These are phyloP conservation scores for Salvator merianae DNA, from an alignment of 2,113 vertebrate species.

Conservation along the genomic window DNA sequence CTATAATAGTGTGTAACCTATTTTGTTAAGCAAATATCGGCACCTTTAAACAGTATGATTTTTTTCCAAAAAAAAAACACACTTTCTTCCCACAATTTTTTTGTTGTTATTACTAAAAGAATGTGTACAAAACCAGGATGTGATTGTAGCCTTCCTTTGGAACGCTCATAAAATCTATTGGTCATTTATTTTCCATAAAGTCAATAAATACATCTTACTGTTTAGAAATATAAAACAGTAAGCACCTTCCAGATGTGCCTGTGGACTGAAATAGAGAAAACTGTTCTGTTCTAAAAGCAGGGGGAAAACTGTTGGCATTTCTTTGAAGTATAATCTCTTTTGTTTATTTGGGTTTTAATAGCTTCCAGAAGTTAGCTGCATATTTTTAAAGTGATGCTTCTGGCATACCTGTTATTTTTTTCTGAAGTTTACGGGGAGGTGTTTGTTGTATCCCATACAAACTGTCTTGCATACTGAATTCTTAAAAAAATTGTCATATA, in stretches of 20 bases:
- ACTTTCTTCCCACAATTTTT: slow-evolving; percentile 65
- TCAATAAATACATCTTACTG: slow-evolving; percentile 89
- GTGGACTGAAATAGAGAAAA: slow-evolving; percentile 81
- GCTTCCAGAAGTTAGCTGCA: slow-evolving; percentile 85
- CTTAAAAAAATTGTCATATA: slow-evolving; percentile 67
- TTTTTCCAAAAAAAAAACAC: not conserved
- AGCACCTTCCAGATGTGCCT: slow-evolving; percentile 88
- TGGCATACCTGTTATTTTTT: slow-evolving; percentile 71
- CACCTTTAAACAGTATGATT: slow-evolving; percentile 35
- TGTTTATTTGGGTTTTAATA: slow-evolving; percentile 87
- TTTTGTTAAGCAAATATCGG: slow-evolving; percentile 47
- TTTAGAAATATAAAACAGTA: slow-evolving; percentile 82
- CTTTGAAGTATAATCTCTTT: slow-evolving; percentile 88
- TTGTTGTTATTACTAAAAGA: slow-evolving; percentile 65
- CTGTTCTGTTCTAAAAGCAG: slow-evolving; percentile 82
- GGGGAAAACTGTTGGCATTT: slow-evolving; percentile 85
- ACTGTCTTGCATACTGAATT: not conserved
- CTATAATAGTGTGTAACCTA: not conserved
- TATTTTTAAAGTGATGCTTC: slow-evolving; percentile 84
- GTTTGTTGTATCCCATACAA: slow-evolving; percentile 7
- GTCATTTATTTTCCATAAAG: slow-evolving; percentile 77
- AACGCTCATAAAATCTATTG: slow-evolving; percentile 84
- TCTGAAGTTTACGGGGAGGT: slow-evolving; percentile 70
- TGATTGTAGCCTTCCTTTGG: slow-evolving; percentile 79
- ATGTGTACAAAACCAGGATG: slow-evolving; percentile 48